Evolutionary conservation across 2,797 vertebrate species (phyloP).

Genomic region (Urosaurus nigricauda): DNA sequence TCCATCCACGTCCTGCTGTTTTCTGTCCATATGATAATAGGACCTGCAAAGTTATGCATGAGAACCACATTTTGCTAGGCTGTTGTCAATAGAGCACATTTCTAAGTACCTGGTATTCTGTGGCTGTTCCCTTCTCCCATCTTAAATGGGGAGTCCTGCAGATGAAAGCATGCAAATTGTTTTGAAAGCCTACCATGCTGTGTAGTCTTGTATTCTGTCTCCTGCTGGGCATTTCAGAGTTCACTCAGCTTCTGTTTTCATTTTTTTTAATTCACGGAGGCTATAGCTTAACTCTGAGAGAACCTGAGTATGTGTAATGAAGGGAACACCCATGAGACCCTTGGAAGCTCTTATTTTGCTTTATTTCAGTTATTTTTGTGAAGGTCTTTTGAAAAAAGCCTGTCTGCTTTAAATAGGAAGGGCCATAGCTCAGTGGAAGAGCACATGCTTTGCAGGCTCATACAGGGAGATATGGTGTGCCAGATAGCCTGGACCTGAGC

Average conservation of each 20-base stretch:
- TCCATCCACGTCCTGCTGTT: neutral
- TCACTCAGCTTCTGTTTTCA: slow-evolving; percentile 58
- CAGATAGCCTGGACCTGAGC: too few species aligned
- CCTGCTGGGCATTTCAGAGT: slow-evolving; percentile 40
- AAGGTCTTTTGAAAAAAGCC: neutral
- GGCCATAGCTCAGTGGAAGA: neutral
- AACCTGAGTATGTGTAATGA: slow-evolving; percentile 23
- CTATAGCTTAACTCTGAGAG: slow-evolving; percentile 40
- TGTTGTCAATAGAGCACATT: neutral
- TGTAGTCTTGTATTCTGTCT: neutral
- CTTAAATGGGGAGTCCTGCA: neutral
- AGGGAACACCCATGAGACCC: accelerated
- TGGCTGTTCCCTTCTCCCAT: slow-evolving; percentile 18
- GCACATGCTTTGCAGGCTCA: neutral
- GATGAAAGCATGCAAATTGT: slow-evolving; percentile 26
- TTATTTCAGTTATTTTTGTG: neutral
- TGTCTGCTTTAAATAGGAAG: neutral
- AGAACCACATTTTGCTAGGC: neutral
- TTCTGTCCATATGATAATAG: neutral
- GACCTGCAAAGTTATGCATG: slow-evolving; percentile 16
- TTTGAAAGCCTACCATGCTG: slow-evolving; percentile 14
- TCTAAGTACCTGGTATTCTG: accelerated
- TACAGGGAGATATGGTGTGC: too few species aligned
- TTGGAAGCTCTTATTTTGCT: slow-evolving; percentile 1
- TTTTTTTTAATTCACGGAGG: slow-evolving; percentile 61